A percentile compares a stretch with the other conserved stretches of the same genome.
Evolutionary conservation across 1,140 invertebrate genomes (phyloP).

Genomic region (Halesus radiatus): DNA sequence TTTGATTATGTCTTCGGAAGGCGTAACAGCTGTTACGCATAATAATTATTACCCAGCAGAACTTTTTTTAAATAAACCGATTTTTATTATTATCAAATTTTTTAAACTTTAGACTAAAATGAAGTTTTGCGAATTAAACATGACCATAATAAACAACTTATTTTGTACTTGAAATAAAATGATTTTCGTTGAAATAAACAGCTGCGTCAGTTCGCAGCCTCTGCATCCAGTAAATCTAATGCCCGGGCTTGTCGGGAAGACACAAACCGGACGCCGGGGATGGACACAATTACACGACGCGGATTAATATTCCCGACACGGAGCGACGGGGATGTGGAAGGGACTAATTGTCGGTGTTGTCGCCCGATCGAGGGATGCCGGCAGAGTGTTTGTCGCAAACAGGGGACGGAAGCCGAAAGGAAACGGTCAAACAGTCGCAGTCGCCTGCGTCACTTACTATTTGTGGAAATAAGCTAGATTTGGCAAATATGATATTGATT

Average conservation of each 20-base stretch:
- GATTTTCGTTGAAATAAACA: slow-evolving; percentile 11
- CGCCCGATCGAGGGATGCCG: neutral
- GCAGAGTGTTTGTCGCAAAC: neutral
- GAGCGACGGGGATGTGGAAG: neutral
- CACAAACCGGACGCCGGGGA: neutral
- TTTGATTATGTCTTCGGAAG: too few relatives aligned
- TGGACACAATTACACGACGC: slow-evolving; percentile 26
- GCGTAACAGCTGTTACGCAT: too few relatives aligned
- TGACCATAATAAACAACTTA: too few relatives aligned
- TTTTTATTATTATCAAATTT: too few relatives aligned
- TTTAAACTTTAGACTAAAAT: too few relatives aligned
- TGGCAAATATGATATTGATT: too few relatives aligned
- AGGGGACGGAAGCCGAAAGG: neutral
- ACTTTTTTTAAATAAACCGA: too few relatives aligned
- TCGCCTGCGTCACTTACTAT: too few relatives aligned
- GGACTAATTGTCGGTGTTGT: slow-evolving; percentile 33
- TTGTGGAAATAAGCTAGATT: too few relatives aligned
- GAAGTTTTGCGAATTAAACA: too few relatives aligned
- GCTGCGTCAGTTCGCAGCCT: neutral
- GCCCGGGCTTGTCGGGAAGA: slow-evolving; percentile 4
- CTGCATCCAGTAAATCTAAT: neutral
- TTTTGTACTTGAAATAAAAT: too few relatives aligned
- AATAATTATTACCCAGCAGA: too few relatives aligned
- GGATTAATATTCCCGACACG: slow-evolving; percentile 23
- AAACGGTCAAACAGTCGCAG: neutral